Evolutionary conservation across 2,113 vertebrate species (phyloP).

Genomic region (Calonectris borealis): DNA sequence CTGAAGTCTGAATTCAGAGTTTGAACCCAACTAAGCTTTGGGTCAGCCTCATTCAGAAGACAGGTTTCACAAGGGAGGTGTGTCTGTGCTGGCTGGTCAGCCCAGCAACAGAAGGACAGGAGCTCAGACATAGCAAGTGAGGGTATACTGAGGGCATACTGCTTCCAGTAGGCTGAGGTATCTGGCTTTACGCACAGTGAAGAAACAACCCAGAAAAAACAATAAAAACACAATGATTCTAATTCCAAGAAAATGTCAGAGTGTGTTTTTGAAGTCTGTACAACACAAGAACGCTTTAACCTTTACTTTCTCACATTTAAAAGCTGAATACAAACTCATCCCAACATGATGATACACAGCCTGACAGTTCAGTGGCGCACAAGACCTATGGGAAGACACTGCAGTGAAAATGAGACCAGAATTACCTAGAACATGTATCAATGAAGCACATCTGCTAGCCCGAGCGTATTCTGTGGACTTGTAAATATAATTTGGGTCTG

Average conservation of each 20-base stretch:
- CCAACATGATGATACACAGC: background rate
- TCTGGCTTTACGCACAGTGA: background rate
- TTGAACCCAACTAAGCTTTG: background rate
- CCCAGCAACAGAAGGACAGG: rapidly evolving
- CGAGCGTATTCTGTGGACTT: background rate
- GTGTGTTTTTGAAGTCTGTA: background rate
- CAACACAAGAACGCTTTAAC: background rate
- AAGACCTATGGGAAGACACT: background rate
- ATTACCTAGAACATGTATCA: background rate
- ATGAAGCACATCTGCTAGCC: background rate
- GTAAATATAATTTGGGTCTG: background rate
- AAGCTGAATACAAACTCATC: background rate
- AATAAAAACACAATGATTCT: background rate
- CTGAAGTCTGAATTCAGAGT: background rate
- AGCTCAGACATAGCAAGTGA: background rate
- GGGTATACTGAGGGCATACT: background rate
- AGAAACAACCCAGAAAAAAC: background rate
- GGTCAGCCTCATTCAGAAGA: background rate
- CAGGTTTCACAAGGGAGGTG: background rate
- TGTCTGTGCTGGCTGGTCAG: background rate
- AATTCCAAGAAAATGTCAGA: background rate
- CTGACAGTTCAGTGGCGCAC: background rate
- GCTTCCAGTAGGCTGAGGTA: background rate
- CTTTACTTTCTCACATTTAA: background rate
- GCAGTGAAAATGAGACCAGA: background rate